Conservation (phyloP, 2,797 vertebrate genomes). For the Cirrhinus molitorella region DNA sequence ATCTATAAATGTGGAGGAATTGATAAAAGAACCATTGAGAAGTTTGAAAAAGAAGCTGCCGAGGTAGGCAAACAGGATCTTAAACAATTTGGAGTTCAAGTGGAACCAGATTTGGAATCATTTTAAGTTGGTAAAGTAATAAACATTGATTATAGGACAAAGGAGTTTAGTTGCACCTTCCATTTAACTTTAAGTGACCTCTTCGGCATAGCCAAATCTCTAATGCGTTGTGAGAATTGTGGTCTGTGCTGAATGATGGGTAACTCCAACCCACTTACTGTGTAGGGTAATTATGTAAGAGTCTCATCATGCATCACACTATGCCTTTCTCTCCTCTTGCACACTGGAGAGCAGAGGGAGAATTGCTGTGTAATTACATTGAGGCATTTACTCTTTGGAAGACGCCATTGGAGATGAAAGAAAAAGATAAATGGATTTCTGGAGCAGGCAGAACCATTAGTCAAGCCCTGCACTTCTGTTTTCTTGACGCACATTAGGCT, state of each 20-base stretch:
- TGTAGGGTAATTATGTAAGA: slow-evolving; percentile 11
- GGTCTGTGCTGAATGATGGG: slow-evolving; percentile 3
- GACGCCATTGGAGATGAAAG: background rate
- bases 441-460: background rate
- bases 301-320: slow-evolving; percentile 8
- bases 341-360: background rate
- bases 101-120: background rate
- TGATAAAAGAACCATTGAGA: slow-evolving; percentile 88
- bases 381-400: slow-evolving; percentile 20
- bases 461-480: background rate
- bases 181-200: background rate
- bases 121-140: background rate
- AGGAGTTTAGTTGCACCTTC: background rate
- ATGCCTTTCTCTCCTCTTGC: background rate
- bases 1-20: slow-evolving; percentile 90
- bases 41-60: slow-evolving; percentile 88
- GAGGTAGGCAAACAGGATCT: slow-evolving; percentile 72
- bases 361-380: slow-evolving; percentile 17
- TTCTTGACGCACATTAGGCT: background rate
- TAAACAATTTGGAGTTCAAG: background rate
- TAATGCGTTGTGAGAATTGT: background rate
- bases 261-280: background rate
- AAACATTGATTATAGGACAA: background rate
- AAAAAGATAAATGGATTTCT: slow-evolving; percentile 9
- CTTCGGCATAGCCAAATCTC: too few species aligned